Percentiles rank a stretch among this genome's conserved stretches.
Conservation (phyloP, 2,797 vertebrate genomes). For the Aythya fuligula region DNA sequence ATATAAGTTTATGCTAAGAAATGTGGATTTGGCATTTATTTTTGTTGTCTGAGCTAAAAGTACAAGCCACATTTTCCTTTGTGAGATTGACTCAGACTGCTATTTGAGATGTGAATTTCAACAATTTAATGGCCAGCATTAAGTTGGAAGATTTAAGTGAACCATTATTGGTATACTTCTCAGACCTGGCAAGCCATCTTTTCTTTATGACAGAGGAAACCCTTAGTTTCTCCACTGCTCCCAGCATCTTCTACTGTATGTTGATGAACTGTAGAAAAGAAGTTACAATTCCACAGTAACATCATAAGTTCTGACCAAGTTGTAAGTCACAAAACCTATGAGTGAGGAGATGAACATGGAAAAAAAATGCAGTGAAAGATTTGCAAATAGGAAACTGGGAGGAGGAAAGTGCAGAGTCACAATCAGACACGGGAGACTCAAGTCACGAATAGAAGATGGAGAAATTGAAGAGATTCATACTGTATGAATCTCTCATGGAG, state of each 20-base stretch:
- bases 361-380: not conserved
- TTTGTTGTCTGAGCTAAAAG: not conserved
- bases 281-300: not conserved
- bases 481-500: not conserved
- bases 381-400: not conserved
- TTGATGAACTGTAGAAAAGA: not conserved
- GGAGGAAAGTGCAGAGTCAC: not conserved
- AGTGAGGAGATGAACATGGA: not conserved
- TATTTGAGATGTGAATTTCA: not conserved
- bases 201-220: not conserved
- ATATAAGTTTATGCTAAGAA: not conserved
- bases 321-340: not conserved
- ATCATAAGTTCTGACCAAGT: not conserved
- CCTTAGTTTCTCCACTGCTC: not conserved
- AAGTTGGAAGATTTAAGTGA: not conserved
- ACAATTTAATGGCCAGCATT: not conserved
- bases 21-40: not conserved
- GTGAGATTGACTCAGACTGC: not conserved
- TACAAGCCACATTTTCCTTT: not conserved
- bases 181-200: not conserved
- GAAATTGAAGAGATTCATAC: too few species aligned
- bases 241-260: not conserved
- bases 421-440: not conserved
- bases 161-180: not conserved
- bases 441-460: not conserved